A percentile compares a stretch with the other conserved stretches of the same genome.
Evolutionary conservation across 2,797 vertebrate species (phyloP).

Genomic region (Chaenodraco wilsoni): DNA sequence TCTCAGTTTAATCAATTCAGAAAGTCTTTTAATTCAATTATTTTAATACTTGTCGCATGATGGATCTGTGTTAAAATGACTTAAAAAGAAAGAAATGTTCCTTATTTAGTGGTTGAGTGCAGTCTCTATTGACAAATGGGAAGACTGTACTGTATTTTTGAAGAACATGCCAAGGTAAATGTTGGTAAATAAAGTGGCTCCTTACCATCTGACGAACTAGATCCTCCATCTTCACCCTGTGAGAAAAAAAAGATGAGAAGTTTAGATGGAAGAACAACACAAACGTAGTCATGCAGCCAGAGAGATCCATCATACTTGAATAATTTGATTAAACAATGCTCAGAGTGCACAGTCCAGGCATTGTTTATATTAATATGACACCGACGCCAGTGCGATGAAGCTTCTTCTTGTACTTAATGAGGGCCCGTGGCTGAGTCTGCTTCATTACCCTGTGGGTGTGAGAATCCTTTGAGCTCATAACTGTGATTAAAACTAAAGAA

Average conservation of each 20-base stretch:
- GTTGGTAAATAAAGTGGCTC: slow-evolving; percentile 5
- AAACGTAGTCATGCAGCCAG: neutral
- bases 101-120: slow-evolving; percentile 15
- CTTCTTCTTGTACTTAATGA: slow-evolving; percentile 3
- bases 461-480: slow-evolving; percentile 6
- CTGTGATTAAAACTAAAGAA: slow-evolving; percentile 25
- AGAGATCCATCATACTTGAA: neutral
- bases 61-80: neutral
- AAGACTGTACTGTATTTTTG: neutral
- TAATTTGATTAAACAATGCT: neutral
- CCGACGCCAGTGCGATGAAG: neutral
- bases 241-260: neutral
- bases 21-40: slow-evolving; percentile 12
- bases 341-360: neutral
- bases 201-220: slow-evolving; percentile 74
- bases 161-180: neutral
- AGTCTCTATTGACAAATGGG: neutral
- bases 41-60: slow-evolving; percentile 23
- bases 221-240: slow-evolving; percentile 77
- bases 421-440: neutral
- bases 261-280: neutral
- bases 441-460: slow-evolving; percentile 6
- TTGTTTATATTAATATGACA: slow-evolving; percentile 9
- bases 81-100: slow-evolving; percentile 16
- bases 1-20: slow-evolving; percentile 5